Conservation (phyloP, 2,113 vertebrate species). For the Charadrius vociferus region DNA sequence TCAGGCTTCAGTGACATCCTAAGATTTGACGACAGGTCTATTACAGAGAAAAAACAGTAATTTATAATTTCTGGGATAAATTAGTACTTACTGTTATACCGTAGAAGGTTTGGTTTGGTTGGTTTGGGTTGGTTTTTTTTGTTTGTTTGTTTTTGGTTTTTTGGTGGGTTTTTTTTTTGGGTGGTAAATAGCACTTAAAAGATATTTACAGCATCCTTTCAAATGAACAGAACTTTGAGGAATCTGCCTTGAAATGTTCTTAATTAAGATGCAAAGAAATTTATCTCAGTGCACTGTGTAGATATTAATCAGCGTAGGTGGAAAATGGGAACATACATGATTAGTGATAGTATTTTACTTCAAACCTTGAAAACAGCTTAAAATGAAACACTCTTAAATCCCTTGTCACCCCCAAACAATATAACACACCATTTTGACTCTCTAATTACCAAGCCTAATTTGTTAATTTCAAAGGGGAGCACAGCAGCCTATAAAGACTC, state of each 20-base stretch:
- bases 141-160: too few relatives aligned
- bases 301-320: constrained; percentile 51
- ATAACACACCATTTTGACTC: constrained; percentile 56
- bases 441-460: constrained; percentile 66
- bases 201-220: constrained; percentile 28
- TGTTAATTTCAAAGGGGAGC: constrained; percentile 68
- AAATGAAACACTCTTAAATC: constrained; percentile 51
- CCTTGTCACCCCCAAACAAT: constrained; percentile 55
- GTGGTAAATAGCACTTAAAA: constrained; percentile 34
- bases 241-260: constrained; percentile 47
- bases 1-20: neutral
- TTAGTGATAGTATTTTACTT: constrained; percentile 57
- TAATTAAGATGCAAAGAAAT: constrained; percentile 58
- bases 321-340: constrained; percentile 48
- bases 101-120: neutral
- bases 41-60: constrained; percentile 30
- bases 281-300: neutral
- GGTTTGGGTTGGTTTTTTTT: neutral
- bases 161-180: neutral
- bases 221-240: constrained; percentile 35
- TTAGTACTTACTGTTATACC: neutral
- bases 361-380: constrained; percentile 25
- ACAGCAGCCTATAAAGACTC: constrained; percentile 55
- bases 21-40: neutral
- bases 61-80: constrained; percentile 45